Conservation (phyloP, 2,888 invertebrate species). For the Torymus texanus region DNA sequence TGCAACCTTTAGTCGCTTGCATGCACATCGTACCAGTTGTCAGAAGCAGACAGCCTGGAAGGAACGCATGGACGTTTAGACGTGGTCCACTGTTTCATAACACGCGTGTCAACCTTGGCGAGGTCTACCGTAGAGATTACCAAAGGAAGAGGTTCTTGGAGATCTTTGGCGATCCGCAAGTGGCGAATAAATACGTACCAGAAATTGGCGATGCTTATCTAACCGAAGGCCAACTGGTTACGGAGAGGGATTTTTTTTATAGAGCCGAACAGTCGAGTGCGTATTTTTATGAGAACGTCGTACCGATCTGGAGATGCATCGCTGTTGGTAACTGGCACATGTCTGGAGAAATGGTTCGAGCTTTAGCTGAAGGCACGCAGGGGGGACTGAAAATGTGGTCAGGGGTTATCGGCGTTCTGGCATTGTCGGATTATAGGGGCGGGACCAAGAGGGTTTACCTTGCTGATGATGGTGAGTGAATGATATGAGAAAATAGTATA, state of each 20-base stretch:
- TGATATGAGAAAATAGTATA: too few relatives aligned
- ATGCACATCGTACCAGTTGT: not conserved
- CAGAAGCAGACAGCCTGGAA: not conserved
- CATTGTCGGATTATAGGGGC: too few relatives aligned
- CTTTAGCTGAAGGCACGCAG: not conserved
- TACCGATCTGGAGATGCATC: slow-evolving; percentile 20
- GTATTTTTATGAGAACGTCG: slow-evolving; percentile 21
- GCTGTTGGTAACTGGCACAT: not conserved
- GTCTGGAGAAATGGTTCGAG: not conserved
- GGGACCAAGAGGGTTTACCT: not conserved
- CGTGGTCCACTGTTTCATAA: not conserved
- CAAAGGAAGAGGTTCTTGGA: not conserved
- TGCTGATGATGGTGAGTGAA: not conserved
- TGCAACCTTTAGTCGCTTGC: not conserved
- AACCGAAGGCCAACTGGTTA: slow-evolving; percentile 23
- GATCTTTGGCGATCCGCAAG: not conserved
- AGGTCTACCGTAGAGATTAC: not conserved
- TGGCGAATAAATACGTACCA: not conserved
- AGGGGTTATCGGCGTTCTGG: not conserved
- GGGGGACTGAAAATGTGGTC: not conserved
- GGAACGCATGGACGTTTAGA: not conserved
- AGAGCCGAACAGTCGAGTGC: slow-evolving; percentile 1
- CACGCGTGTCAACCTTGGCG: not conserved
- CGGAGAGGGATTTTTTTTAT: slow-evolving; percentile 30
- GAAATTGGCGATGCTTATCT: not conserved